Conservation (phyloP, 1,140 invertebrate species). For the Galleria mellonella region DNA sequence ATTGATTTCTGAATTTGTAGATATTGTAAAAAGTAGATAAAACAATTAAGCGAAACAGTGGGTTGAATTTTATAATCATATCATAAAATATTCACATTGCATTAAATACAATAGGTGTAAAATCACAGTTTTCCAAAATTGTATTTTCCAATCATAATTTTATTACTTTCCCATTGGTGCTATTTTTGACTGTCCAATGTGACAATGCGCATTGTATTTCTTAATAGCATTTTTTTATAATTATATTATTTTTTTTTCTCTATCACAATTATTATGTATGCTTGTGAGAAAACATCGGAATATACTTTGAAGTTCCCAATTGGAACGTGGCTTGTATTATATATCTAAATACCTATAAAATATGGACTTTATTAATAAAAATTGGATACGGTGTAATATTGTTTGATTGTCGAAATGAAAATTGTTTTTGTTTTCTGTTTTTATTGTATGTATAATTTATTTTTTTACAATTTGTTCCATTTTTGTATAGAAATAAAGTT, state of each 20-base stretch:
- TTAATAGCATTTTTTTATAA: conserved; percentile 1
- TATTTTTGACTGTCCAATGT: conserved; percentile 2
- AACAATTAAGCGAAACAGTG: conserved; percentile 37
- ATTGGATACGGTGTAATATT: conserved; percentile 15
- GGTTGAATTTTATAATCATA: conserved; percentile 71
- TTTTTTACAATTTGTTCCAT: conserved; percentile 43
- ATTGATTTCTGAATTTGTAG: conserved; percentile 55
- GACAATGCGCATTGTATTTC: not conserved
- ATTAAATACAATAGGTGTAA: conserved; percentile 16
- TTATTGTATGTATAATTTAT: conserved; percentile 47
- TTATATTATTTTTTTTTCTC: not conserved
- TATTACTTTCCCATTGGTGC: conserved; percentile 14
- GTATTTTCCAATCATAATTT: too few relatives aligned
- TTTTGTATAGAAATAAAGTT: conserved; percentile 45
- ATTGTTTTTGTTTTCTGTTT: conserved; percentile 51
- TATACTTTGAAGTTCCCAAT: not conserved
- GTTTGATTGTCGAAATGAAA: conserved; percentile 25
- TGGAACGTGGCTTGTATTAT: not conserved
- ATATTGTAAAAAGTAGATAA: conserved; percentile 65
- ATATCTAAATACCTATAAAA: conserved; percentile 1
- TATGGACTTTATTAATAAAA: conserved; percentile 2
- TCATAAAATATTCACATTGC: conserved; percentile 51
- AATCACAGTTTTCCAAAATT: not conserved
- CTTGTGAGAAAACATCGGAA: not conserved
- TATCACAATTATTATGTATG: not conserved